A percentile compares a stretch with the other conserved stretches of the same genome.
Evolutionary conservation across 2,888 invertebrate genomes (phyloP).

Genomic region (Rhyacophila evoluta): DNA sequence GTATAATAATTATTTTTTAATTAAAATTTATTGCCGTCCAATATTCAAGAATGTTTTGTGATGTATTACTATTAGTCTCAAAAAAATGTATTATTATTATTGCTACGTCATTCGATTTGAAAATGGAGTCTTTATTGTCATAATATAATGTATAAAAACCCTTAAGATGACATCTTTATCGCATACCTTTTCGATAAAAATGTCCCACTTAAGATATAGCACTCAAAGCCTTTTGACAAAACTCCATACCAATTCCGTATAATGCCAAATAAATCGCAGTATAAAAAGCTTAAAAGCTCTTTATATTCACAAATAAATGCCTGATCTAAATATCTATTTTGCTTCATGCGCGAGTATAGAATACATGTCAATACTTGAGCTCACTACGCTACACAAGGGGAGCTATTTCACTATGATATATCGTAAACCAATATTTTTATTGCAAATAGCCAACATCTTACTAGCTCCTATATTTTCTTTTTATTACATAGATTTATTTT

Average conservation of each 20-base stretch:
- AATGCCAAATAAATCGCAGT: slow-evolving; percentile 54
- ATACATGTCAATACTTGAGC: slow-evolving; percentile 22
- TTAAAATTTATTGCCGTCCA: too few relatives aligned
- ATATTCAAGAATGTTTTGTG: too few relatives aligned
- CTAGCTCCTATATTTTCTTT: neutral
- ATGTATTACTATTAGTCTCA: too few relatives aligned
- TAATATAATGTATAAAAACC: slow-evolving; percentile 39
- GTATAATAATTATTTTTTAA: too few relatives aligned
- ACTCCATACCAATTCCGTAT: slow-evolving; percentile 50
- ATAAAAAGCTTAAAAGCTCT: slow-evolving; percentile 52
- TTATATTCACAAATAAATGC: slow-evolving; percentile 52
- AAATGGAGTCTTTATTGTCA: slow-evolving; percentile 42
- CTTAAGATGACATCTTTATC: slow-evolving; percentile 51
- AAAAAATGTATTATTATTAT: slow-evolving; percentile 12
- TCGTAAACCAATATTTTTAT: slow-evolving; percentile 16
- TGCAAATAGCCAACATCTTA: slow-evolving; percentile 1
- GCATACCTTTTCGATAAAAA: slow-evolving; percentile 45
- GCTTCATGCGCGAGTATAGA: slow-evolving; percentile 16
- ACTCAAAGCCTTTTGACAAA: slow-evolving; percentile 50
- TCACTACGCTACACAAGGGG: neutral
- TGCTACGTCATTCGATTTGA: slow-evolving; percentile 39
- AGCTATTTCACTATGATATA: neutral
- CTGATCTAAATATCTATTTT: slow-evolving; percentile 53
- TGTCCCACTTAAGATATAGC: slow-evolving; percentile 41
- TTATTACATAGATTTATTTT: neutral